Percentiles rank a stretch among this genome's conserved stretches.
These are phyloP conservation scores for Proales similis DNA, from an alignment of 1,140 invertebrate genomes.

Conservation along the genomic window DNA sequence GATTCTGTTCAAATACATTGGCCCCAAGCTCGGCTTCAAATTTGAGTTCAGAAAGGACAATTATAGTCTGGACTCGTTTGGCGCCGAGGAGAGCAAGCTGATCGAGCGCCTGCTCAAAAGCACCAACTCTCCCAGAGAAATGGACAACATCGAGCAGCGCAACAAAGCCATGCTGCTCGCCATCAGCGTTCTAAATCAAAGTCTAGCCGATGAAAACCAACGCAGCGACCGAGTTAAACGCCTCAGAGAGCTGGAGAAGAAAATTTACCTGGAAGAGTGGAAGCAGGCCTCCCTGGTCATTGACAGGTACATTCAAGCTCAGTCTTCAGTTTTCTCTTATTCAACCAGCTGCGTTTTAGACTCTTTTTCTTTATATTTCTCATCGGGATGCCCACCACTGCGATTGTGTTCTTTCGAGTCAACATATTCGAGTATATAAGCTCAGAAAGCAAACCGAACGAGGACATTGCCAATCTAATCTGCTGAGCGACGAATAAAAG, in stretches of 20 bases:
- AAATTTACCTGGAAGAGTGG: constrained; percentile 33
- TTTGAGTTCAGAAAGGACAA: constrained; percentile 20
- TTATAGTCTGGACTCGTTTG: neutral
- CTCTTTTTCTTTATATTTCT: constrained; percentile 32
- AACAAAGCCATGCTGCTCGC: too few species aligned
- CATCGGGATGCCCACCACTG: constrained; percentile 28
- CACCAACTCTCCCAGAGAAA: neutral
- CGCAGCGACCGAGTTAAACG: neutral
- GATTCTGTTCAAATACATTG: constrained; percentile 24
- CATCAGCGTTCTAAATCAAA: neutral
- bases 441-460: neutral
- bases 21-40: neutral
- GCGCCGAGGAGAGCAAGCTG: neutral
- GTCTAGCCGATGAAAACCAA: neutral
- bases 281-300: constrained; percentile 27
- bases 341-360: neutral
- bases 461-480: too few species aligned
- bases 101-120: neutral
- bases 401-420: constrained; percentile 23
- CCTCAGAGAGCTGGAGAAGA: neutral
- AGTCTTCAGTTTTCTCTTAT: neutral
- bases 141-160: too few species aligned
- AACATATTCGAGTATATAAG: constrained; percentile 26
- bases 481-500: too few species aligned
- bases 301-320: constrained; percentile 15